These are phyloP conservation scores for Geophilus truncorum DNA, from an alignment of 2,888 invertebrate genomes.

Conservation along the genomic window DNA sequence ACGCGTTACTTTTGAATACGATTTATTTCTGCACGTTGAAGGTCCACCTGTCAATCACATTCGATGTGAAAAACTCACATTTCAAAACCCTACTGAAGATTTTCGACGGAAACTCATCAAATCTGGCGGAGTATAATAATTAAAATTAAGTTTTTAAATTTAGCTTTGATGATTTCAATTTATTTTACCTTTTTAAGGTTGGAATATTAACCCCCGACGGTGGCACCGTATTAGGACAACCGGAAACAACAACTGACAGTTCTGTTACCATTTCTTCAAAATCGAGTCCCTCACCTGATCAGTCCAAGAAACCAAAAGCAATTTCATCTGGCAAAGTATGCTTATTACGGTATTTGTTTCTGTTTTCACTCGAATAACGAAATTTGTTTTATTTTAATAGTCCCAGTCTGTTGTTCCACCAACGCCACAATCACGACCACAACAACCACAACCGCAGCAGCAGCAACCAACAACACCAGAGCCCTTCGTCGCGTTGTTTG, in stretches of 20 bases:
- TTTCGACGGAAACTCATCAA: constrained; percentile 79
- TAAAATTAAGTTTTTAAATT: neutral
- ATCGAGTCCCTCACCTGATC: constrained; percentile 26
- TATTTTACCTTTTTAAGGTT: constrained; percentile 29
- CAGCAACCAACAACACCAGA: constrained; percentile 43
- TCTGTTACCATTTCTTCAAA: neutral
- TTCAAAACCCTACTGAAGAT: constrained; percentile 80
- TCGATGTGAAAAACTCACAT: constrained; percentile 75
- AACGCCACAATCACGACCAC: too few species aligned
- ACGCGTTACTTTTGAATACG: constrained; percentile 69
- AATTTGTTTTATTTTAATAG: too few species aligned
- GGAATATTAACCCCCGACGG: constrained; percentile 33
- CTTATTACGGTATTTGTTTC: neutral
- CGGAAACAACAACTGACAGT: neutral
- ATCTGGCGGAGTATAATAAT: constrained; percentile 68
- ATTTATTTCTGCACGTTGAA: constrained; percentile 70
- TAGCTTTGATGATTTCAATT: neutral
- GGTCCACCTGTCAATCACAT: constrained; percentile 66
- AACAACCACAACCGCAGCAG: too few species aligned
- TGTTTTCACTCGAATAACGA: neutral
- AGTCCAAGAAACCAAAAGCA: constrained; percentile 30
- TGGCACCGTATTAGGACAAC: constrained; percentile 32
- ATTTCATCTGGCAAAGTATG: neutral
- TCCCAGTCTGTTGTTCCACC: neutral
- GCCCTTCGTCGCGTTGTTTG: constrained; percentile 75